Conservation (phyloP, 2,888 invertebrate genomes). For the Pterostichus niger region DNA sequence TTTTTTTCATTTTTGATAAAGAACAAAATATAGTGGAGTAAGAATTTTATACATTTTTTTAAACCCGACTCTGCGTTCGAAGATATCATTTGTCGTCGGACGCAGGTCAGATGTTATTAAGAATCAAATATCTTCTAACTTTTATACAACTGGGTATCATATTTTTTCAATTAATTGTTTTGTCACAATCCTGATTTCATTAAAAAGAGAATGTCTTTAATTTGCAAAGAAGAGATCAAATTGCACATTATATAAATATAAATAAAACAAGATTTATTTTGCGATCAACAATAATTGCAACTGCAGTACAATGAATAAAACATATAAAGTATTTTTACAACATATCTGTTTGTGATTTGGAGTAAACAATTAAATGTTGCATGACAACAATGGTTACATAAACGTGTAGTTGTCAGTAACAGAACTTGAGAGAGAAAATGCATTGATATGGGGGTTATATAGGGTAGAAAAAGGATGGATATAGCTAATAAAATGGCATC, state of each 20-base stretch:
- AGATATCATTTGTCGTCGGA: conserved; percentile 25
- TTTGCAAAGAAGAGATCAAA: too few relatives aligned
- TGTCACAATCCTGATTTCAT: conserved; percentile 9
- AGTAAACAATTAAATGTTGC: conserved; percentile 57
- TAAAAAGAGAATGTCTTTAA: neutral
- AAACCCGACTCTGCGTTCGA: neutral
- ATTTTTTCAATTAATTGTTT: conserved; percentile 24
- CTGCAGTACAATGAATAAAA: neutral
- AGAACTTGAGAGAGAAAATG: conserved; percentile 37
- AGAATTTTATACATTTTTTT: too few relatives aligned
- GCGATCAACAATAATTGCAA: too few relatives aligned
- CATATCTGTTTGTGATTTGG: conserved; percentile 6
- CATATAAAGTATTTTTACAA: conserved; percentile 9
- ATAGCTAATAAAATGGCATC: conserved; percentile 38
- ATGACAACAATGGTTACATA: conserved; percentile 54
- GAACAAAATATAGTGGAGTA: too few relatives aligned
- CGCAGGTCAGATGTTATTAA: conserved; percentile 56
- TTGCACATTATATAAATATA: too few relatives aligned
- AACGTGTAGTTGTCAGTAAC: conserved; percentile 52
- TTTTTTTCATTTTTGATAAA: too few relatives aligned
- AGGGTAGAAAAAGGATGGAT: conserved; percentile 11
- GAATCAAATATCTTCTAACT: conserved; percentile 60
- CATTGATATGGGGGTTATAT: neutral
- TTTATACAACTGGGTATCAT: conserved; percentile 10
- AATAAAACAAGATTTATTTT: neutral